These are phyloP conservation scores for Xenopus borealis DNA, from an alignment of 2,113 vertebrate species.

Conservation along the genomic window DNA sequence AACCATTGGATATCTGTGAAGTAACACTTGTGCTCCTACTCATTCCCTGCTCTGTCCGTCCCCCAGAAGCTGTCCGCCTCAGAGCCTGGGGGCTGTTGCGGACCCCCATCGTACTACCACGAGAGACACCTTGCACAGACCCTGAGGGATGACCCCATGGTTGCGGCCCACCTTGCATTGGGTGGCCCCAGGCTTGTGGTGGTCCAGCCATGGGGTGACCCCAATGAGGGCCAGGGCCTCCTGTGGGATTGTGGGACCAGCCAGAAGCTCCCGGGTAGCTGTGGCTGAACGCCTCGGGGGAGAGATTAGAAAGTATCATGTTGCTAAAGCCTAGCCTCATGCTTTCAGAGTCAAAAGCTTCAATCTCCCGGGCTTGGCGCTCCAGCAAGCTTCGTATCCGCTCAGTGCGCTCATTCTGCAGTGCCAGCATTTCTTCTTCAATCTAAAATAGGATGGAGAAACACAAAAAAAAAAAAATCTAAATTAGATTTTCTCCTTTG, in stretches of 20 bases:
- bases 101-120: constrained; percentile 81
- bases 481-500: too few relatives aligned
- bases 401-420: constrained; percentile 91
- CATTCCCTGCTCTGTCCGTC: constrained; percentile 93
- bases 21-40: constrained; percentile 98
- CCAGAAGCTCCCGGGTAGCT: constrained; percentile 92
- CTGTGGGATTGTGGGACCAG: constrained; percentile 83
- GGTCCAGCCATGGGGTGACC: constrained; percentile 85
- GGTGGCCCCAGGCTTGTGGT: constrained; percentile 85
- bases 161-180: constrained; percentile 80
- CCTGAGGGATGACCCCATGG: constrained; percentile 87
- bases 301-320: constrained; percentile 95
- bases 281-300: constrained; percentile 91
- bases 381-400: constrained; percentile 92
- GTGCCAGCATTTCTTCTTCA: constrained; percentile 92
- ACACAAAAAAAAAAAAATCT: too few relatives aligned
- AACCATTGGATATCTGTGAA: constrained; percentile 98
- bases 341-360: constrained; percentile 98
- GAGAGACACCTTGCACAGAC: constrained; percentile 81
- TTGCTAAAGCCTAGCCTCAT: constrained; percentile 98
- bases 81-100: constrained; percentile 96
- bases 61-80: constrained; percentile 93
- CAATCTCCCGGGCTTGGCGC: constrained; percentile 93
- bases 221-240: constrained; percentile 84
- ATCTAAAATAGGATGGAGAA: constrained; percentile 67